These are phyloP conservation scores for Drosophila robusta DNA, from an alignment of 2,888 invertebrate genomes.

Conservation along the genomic window DNA sequence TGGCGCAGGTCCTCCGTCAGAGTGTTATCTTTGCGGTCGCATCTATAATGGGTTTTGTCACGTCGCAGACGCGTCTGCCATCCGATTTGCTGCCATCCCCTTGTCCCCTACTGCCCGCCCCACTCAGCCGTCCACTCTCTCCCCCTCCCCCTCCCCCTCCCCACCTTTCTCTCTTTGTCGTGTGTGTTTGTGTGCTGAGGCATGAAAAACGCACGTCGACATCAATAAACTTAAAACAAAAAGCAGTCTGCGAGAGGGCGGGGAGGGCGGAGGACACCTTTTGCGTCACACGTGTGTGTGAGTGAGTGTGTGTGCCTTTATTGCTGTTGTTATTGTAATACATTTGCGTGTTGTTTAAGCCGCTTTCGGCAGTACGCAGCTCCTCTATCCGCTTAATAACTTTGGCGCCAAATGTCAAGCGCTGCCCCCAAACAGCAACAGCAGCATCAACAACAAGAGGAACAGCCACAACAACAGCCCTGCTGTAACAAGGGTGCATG, in stretches of 20 bases:
- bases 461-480: too few species aligned
- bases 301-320: conserved; percentile 8
- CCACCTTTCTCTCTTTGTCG: background rate
- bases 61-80: conserved; percentile 78
- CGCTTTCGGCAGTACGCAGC: conserved; percentile 34
- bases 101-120: conserved; percentile 1
- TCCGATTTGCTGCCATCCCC: background rate
- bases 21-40: conserved; percentile 81
- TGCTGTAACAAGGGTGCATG: background rate
- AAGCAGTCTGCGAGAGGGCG: conserved; percentile 24
- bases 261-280: conserved; percentile 11
- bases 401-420: conserved; percentile 75
- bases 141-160: background rate
- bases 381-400: conserved; percentile 55
- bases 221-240: conserved; percentile 79
- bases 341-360: conserved; percentile 70
- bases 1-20: conserved; percentile 39
- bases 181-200: conserved; percentile 65
- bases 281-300: conserved; percentile 8
- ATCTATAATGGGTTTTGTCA: conserved; percentile 85
- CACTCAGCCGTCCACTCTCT: conserved; percentile 25
- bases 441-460: background rate
- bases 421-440: conserved; percentile 9
- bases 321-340: conserved; percentile 35
- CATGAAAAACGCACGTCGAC: conserved; percentile 78